Base-by-base conservation (phyloP, 2,888 invertebrate genomes). In the Scaptomyza caliginosa region DNA sequence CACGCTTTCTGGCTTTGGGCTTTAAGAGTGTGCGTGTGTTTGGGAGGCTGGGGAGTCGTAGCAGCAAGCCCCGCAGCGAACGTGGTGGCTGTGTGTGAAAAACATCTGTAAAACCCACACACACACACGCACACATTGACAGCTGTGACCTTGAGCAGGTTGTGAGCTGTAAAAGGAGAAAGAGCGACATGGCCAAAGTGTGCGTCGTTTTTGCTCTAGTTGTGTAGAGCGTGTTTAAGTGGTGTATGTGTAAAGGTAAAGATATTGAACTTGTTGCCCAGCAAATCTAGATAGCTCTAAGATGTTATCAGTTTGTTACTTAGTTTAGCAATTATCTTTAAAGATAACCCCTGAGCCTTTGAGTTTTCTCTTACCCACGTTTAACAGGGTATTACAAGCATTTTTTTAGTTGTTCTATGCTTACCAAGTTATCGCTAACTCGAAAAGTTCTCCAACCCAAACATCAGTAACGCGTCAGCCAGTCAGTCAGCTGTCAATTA, bases 121-220 rank as follows among this genome's bases (percentile, higher is more conserved):
- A 56, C 54, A 73, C 19, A 45, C 56, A 58, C 24, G 11, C 10
- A 24, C 3, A 42, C n/a, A 65, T 69, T 75, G 86, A 55, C 76
- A 78, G 79, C 83, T 54, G 67, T 81, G 81, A 83, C 83, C 83
- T 83, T 83, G 83, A 82, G 76, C 46, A 50, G 50, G 63, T 70
- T 72, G 59, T 67, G 69, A 73, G 66, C 77, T 63, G 64, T 55
- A 26, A 50, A 67, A 62, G 59, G 59, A 46, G 66, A 66, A 70
- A 60, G 55, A 32, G 23, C 30, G 32, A 34, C 32, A 42, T 52
- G 30, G 46, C 21, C 52, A 59, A 40, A 55, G 32, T 52, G 28
- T 60, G 58, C 52, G 58, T 36, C 67, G 55, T 10, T 19, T 45
- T 24, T 45, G 43, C 34, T 13, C 21, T 46, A 21, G 16, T n/a